Evolutionary conservation across 2,113 vertebrate genomes (phyloP).

Genomic region (Felis chaus): DNA sequence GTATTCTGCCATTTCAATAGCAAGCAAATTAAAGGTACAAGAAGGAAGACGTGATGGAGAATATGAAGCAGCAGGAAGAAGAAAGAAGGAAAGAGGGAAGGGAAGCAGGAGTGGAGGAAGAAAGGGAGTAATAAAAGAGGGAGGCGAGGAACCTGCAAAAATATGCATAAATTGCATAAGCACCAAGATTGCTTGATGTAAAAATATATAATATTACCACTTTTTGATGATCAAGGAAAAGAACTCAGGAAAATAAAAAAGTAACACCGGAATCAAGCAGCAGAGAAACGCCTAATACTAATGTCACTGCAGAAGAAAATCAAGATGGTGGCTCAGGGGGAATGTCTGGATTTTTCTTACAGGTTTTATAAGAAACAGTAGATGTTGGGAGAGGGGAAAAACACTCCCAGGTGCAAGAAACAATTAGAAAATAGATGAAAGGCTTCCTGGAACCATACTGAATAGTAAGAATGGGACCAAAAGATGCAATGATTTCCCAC

Average conservation of each 20-base stretch:
- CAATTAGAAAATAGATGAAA: slow-evolving; percentile 3
- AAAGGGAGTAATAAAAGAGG: not conserved
- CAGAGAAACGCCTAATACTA: slow-evolving; percentile 25
- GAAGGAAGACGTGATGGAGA: slow-evolving; percentile 23
- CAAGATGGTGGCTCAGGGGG: slow-evolving; percentile 20
- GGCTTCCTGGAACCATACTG: not conserved
- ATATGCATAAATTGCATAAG: not conserved
- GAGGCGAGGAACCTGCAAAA: not conserved
- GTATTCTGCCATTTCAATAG: not conserved
- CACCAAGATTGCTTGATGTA: not conserved
- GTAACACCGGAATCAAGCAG: slow-evolving; percentile 24
- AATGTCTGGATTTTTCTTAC: slow-evolving; percentile 2
- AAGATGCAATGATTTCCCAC: slow-evolving; percentile 37
- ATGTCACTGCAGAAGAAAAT: not conserved
- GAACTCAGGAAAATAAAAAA: slow-evolving; percentile 39
- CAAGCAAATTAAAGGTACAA: slow-evolving; percentile 55
- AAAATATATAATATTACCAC: slow-evolving; percentile 2
- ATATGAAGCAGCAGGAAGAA: not conserved
- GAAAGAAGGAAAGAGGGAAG: not conserved
- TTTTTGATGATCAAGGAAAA: slow-evolving; percentile 41
- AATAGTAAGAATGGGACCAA: slow-evolving; percentile 27
- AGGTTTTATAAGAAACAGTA: not conserved
- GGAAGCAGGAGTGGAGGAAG: not conserved
- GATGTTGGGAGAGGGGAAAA: not conserved
- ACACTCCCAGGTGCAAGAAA: slow-evolving; percentile 9